Evolutionary conservation across 1,140 invertebrate species (phyloP), one percentile per base, ranked within the genome.

Genomic region (Lepidostoma basale): DNA sequence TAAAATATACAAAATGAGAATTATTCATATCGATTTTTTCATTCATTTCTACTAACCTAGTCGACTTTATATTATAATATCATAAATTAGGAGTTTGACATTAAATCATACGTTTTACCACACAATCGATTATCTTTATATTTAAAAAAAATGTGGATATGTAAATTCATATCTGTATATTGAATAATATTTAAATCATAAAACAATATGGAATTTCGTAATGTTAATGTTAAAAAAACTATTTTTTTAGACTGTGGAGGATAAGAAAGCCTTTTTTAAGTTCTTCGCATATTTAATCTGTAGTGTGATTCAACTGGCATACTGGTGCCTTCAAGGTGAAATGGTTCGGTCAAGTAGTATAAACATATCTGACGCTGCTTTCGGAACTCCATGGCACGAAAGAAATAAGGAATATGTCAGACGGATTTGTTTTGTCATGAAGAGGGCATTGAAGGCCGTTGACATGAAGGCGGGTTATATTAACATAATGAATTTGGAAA

Each of bases 371-470:
- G 54, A 68, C 44, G 73, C 76, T 10, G 68, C 74, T 3, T 79
- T 76, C 73, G 54, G 52, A 3, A 74, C 72, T 23, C 52, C 69
- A 33, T 77, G 76, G 75, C 47, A 60, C 26, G 16, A 72, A 52
- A 45, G 40, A 45, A 62, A 71, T 36, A 30, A 47, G 9, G 52
- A 62, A 23, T 69, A 75, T 1, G 63, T 73, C 26, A 73, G 64
- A 62, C 54, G 71, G 12, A 56, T 79, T 10, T 33, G 58, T 39
- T 69, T 76, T 12, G 72, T 78, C 26, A 77, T 76, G 5, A 8
- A 75, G n/a, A 72, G 74, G 39, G 73, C 77, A 18, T 79, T 80
- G 66, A 77, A 65, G 62, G 74, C 77, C 1, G 72, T 80, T 68
- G 44, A 71, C 22, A 69, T 81, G 8, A 78, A 74, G 1, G 79